Evolutionary conservation across 2,113 vertebrate species (phyloP).

Genomic region (Pionites leucogaster): DNA sequence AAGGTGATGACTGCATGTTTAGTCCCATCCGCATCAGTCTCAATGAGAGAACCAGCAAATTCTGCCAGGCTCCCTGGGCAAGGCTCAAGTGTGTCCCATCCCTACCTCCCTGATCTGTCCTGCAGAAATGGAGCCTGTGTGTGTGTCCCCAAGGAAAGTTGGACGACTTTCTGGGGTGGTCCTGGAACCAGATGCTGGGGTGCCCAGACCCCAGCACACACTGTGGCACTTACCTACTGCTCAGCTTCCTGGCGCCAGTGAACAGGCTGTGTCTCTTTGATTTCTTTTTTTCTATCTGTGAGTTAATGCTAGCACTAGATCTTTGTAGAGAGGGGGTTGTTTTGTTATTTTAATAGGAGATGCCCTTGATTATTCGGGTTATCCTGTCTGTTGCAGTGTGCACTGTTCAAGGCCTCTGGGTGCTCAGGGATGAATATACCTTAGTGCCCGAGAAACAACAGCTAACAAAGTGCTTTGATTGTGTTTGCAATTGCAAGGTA

Average conservation of each 20-base stretch:
- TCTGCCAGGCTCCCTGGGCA: not conserved
- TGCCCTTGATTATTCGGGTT: not conserved
- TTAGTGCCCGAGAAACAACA: not conserved
- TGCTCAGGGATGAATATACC: not conserved
- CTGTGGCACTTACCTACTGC: accelerated
- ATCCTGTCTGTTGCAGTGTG: not conserved
- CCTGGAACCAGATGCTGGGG: not conserved
- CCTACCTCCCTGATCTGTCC: not conserved
- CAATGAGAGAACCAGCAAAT: not conserved
- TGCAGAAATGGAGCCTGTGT: not conserved
- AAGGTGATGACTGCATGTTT: not conserved
- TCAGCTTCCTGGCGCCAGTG: not conserved
- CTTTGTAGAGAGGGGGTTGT: not conserved
- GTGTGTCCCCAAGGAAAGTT: not conserved
- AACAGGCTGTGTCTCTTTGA: not conserved
- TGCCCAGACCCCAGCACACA: not conserved
- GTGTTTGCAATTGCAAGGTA: not conserved
- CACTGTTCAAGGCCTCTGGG: not conserved
- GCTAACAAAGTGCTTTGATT: not conserved
- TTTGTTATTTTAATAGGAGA: not conserved
- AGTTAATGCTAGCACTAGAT: not conserved
- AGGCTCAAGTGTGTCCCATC: not conserved
- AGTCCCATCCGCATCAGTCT: not conserved
- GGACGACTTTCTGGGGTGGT: not conserved
- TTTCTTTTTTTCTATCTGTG: not conserved